These are phyloP conservation scores for Grapholita molesta DNA, from an alignment of 1,140 invertebrate genomes.

Conservation along the genomic window DNA sequence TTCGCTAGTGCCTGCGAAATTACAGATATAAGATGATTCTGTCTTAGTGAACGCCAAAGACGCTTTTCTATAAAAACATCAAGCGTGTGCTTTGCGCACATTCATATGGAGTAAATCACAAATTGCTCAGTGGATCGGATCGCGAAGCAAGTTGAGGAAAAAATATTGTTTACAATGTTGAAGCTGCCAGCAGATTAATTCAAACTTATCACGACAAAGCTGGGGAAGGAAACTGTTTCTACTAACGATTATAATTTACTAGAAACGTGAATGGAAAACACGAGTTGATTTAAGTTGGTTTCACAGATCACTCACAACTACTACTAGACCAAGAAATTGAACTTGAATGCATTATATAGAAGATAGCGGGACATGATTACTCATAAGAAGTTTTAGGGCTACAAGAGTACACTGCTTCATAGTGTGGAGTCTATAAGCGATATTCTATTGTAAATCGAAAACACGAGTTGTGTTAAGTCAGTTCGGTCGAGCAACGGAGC, in stretches of 20 bases:
- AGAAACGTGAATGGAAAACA: constrained; percentile 7
- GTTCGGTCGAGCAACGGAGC: constrained; percentile 67
- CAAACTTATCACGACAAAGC: background rate
- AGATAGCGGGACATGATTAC: no score
- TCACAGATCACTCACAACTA: background rate
- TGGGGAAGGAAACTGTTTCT: background rate
- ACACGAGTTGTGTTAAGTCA: constrained; percentile 23
- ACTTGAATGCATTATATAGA: no score
- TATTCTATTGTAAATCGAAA: background rate
- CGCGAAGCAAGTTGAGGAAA: background rate
- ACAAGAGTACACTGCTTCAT: no score
- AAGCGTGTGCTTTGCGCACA: background rate
- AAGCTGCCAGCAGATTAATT: background rate
- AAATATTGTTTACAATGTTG: background rate
- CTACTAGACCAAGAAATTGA: no score
- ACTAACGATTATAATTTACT: background rate
- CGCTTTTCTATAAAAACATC: background rate
- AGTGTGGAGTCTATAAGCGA: background rate
- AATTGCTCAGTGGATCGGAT: no score
- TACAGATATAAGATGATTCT: no score
- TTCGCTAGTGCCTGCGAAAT: no score
- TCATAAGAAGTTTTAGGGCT: no score
- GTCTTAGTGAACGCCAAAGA: background rate
- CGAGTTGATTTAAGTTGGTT: constrained; percentile 1
- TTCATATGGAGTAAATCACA: background rate